phyloP scores from a whole-genome alignment of 2,888 invertebrate genomes.

The Taphrorychus bicolor region DNA sequence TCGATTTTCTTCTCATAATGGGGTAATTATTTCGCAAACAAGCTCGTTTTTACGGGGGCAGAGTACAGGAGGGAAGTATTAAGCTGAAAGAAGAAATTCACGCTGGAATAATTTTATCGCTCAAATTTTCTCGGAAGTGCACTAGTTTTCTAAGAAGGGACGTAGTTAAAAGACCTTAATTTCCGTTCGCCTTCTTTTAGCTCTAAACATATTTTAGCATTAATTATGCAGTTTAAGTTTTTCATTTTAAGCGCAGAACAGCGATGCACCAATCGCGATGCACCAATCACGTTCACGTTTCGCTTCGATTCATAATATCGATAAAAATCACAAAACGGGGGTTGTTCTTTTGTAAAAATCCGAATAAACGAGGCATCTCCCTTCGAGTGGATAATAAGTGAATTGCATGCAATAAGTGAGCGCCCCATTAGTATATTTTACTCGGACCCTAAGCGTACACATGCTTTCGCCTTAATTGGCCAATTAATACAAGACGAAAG shows the following conservation, averaged over 20 bases:
- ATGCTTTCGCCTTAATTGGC: slow-evolving; percentile 37
- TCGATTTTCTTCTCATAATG: neutral
- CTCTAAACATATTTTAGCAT: neutral
- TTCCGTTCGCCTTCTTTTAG: neutral
- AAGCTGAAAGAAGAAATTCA: neutral
- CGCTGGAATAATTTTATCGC: neutral
- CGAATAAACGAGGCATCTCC: no score
- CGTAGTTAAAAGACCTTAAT: neutral
- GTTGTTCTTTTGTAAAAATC: no score
- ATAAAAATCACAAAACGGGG: no score
- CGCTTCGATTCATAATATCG: no score
- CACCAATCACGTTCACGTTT: no score
- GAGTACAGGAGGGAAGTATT: neutral
- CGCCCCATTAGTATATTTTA: slow-evolving; percentile 34
- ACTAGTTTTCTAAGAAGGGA: neutral
- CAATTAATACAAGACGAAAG: slow-evolving; percentile 41
- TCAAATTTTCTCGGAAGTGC: neutral
- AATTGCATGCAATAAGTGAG: slow-evolving; percentile 26
- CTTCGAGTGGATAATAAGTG: slow-evolving; percentile 29
- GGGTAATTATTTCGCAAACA: neutral
- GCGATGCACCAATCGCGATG: no score
- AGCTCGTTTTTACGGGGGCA: neutral
- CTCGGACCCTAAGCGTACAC: slow-evolving; percentile 31
- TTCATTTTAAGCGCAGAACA: no score
- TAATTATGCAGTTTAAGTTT: neutral